Evolutionary conservation across 1,140 invertebrate genomes (phyloP).

Genomic region (Drosophila santomea): DNA sequence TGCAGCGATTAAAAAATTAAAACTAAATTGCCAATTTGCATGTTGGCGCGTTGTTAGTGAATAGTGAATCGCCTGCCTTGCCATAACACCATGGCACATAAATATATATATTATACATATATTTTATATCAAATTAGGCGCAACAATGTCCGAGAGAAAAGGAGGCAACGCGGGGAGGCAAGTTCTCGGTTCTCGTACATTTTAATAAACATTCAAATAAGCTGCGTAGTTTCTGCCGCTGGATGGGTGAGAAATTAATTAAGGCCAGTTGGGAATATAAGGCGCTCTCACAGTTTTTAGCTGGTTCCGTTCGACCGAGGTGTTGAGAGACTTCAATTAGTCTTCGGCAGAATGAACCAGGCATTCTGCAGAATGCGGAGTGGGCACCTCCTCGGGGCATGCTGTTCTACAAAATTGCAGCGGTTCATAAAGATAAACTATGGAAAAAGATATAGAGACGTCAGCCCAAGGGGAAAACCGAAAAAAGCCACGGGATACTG

Average conservation of each 20-base stretch:
- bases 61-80: constrained; percentile 50
- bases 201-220: constrained; percentile 60
- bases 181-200: not conserved
- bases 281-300: constrained; percentile 33
- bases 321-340: constrained; percentile 57
- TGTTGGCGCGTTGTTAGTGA: constrained; percentile 61
- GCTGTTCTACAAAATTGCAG: constrained; percentile 52
- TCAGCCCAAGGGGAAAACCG: not conserved
- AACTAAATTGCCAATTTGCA: constrained; percentile 67
- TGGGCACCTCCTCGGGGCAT: constrained; percentile 27
- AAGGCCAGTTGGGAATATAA: constrained; percentile 30
- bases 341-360: constrained; percentile 6
- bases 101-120: constrained; percentile 49
- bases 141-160: constrained; percentile 42
- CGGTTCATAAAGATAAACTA: constrained; percentile 50
- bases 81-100: constrained; percentile 23
- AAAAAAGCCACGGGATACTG: constrained; percentile 4
- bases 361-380: constrained; percentile 9
- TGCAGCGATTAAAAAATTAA: constrained; percentile 63
- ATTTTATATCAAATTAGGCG: constrained; percentile 48
- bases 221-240: constrained; percentile 45
- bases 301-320: constrained; percentile 17
- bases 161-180: not conserved
- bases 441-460: constrained; percentile 28
- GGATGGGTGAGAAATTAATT: constrained; percentile 50